Percentiles rank a stretch among this genome's conserved stretches.
phyloP scores from a whole-genome alignment of 2,113 vertebrate species.

The Ceyx margarethae region DNA sequence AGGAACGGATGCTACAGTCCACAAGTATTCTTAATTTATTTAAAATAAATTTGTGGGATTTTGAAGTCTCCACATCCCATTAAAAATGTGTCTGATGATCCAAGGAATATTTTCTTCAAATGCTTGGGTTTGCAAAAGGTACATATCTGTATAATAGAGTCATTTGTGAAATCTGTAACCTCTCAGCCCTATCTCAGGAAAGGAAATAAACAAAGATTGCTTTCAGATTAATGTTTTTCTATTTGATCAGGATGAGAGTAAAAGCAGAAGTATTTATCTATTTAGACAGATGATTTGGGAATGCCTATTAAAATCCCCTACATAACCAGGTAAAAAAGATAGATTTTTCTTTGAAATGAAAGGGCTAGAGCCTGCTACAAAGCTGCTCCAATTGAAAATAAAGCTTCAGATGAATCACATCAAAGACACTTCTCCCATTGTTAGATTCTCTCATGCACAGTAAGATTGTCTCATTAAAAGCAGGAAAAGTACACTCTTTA shows the following conservation, averaged over 20 bases:
- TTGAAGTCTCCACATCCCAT: neutral
- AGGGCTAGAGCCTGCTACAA: slow-evolving; percentile 76
- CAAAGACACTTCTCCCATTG: slow-evolving; percentile 82
- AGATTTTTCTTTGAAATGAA: slow-evolving; percentile 81
- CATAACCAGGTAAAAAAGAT: slow-evolving; percentile 68
- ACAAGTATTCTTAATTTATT: neutral
- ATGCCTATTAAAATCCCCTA: slow-evolving; percentile 51
- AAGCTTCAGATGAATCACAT: slow-evolving; percentile 83
- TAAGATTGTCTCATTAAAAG: slow-evolving; percentile 87
- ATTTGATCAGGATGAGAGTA: slow-evolving; percentile 80
- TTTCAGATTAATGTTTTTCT: slow-evolving; percentile 2
- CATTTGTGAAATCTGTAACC: neutral
- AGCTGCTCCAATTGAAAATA: slow-evolving; percentile 80
- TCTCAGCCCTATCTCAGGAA: neutral
- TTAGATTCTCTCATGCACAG: slow-evolving; percentile 79
- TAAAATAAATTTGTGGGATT: neutral
- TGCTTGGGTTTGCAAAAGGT: neutral
- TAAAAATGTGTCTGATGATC: slow-evolving; percentile 27
- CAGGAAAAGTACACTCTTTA: slow-evolving; percentile 83
- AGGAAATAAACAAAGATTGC: neutral
- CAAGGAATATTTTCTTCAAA: slow-evolving; percentile 9
- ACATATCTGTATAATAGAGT: neutral
- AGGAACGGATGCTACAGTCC: neutral
- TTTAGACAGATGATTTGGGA: slow-evolving; percentile 76
- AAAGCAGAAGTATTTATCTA: slow-evolving; percentile 70